phyloP scores from a whole-genome alignment of 2,797 vertebrate genomes.

The Coendou prehensilis region DNA sequence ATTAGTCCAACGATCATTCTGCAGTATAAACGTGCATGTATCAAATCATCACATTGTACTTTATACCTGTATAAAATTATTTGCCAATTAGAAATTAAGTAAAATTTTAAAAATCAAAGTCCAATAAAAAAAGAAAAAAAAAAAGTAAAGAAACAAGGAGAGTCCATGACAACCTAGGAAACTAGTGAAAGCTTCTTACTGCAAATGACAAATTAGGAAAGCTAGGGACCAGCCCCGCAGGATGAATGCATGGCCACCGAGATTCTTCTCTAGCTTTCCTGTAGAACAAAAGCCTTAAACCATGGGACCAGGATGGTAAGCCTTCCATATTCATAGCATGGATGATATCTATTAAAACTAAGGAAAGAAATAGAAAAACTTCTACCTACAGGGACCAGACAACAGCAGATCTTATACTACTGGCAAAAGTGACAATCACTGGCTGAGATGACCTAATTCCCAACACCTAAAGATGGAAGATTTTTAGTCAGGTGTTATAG shows the following conservation, averaged over 20 bases:
- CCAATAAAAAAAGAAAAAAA: not conserved
- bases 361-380: not conserved
- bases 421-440: not conserved
- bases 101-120: not conserved
- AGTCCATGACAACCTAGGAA: not conserved
- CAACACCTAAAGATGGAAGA: not conserved
- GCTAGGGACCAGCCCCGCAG: not conserved
- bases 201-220: not conserved
- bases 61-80: too few relatives aligned
- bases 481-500: not conserved
- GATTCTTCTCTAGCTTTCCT: not conserved
- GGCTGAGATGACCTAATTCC: not conserved
- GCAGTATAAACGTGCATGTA: not conserved
- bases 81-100: not conserved
- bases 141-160: not conserved
- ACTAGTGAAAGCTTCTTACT: not conserved
- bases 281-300: not conserved
- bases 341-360: not conserved
- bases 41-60: not conserved
- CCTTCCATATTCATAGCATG: not conserved
- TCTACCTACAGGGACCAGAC: not conserved
- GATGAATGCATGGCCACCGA: not conserved
- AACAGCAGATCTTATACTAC: not conserved
- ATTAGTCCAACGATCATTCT: not conserved
- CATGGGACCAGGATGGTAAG: not conserved